Evolutionary conservation across 2,888 invertebrate genomes (phyloP).

Genomic region (Atethmia centrago): DNA sequence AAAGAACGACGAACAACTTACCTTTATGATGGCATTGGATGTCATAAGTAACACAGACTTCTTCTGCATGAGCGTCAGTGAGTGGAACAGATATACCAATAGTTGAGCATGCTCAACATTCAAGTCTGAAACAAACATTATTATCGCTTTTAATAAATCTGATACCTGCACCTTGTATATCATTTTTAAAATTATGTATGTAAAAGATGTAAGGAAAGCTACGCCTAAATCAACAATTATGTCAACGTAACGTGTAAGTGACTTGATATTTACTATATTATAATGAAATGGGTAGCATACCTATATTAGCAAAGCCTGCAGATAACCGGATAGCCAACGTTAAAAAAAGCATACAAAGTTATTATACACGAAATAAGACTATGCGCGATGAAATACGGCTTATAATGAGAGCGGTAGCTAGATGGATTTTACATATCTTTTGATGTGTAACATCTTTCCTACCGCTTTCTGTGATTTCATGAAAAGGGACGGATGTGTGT

Average conservation of each 20-base stretch:
- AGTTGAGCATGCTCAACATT: conserved; percentile 99
- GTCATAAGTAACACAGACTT: conserved; percentile 97
- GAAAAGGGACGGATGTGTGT: no score
- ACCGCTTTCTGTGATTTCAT: no score
- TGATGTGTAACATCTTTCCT: no score
- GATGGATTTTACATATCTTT: not conserved
- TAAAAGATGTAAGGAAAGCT: not conserved
- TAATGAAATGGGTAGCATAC: conserved; percentile 73
- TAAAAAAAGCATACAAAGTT: conserved; percentile 61
- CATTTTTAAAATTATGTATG: not conserved
- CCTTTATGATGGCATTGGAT: conserved; percentile 92
- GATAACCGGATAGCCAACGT: conserved; percentile 56
- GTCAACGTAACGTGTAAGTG: not conserved
- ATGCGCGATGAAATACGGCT: conserved; percentile 6
- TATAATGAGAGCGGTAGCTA: not conserved
- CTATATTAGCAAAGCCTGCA: conserved; percentile 62
- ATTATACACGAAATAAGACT: conserved; percentile 35
- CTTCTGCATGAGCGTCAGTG: conserved; percentile 98
- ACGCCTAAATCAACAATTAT: no score
- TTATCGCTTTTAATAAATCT: not conserved
- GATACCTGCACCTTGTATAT: not conserved
- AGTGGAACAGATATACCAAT: conserved; percentile 97
- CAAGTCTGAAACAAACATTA: conserved; percentile 91
- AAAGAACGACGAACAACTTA: conserved; percentile 62
- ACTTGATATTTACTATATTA: conserved; percentile 27